Evolutionary conservation across 2,888 invertebrate species (phyloP).

Genomic region (Ochropleura plecta): DNA sequence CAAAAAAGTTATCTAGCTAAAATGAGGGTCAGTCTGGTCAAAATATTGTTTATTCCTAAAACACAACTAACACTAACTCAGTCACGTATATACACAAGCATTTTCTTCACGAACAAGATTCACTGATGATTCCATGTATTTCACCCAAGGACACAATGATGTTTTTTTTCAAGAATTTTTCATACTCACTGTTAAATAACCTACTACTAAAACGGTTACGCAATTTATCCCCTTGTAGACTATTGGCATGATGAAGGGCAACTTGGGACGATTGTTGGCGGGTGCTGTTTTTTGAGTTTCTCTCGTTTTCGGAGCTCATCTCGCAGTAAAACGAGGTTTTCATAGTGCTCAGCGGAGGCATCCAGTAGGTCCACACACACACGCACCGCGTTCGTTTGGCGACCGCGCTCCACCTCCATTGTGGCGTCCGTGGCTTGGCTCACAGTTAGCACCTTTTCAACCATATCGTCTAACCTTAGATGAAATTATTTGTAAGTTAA

Average conservation of each 20-base stretch:
- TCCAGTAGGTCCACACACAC: slow-evolving; percentile 82
- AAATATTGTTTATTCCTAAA: slow-evolving; percentile 38
- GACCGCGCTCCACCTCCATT: slow-evolving; percentile 77
- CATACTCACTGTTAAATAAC: background rate
- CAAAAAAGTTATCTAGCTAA: background rate
- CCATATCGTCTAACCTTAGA: slow-evolving; percentile 81
- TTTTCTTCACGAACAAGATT: slow-evolving; percentile 28
- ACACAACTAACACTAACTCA: background rate
- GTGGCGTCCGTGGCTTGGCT: slow-evolving; percentile 79
- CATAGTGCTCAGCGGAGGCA: slow-evolving; percentile 83
- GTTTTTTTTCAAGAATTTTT: background rate
- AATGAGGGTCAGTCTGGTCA: background rate
- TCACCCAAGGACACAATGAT: background rate
- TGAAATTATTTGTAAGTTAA: slow-evolving; percentile 7
- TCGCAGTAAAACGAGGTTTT: slow-evolving; percentile 80
- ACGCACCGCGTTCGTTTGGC: slow-evolving; percentile 78
- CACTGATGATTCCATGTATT: background rate
- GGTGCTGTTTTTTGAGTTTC: slow-evolving; percentile 69
- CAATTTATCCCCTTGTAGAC: background rate
- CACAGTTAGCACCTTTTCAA: slow-evolving; percentile 79
- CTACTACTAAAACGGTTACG: background rate
- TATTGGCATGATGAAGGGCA: slow-evolving; percentile 57
- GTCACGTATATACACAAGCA: slow-evolving; percentile 12
- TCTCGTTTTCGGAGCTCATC: slow-evolving; percentile 80
- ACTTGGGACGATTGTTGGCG: slow-evolving; percentile 80